These are phyloP conservation scores for Mythimna loreyi DNA, from an alignment of 2,888 invertebrate genomes.

Conservation along the genomic window DNA sequence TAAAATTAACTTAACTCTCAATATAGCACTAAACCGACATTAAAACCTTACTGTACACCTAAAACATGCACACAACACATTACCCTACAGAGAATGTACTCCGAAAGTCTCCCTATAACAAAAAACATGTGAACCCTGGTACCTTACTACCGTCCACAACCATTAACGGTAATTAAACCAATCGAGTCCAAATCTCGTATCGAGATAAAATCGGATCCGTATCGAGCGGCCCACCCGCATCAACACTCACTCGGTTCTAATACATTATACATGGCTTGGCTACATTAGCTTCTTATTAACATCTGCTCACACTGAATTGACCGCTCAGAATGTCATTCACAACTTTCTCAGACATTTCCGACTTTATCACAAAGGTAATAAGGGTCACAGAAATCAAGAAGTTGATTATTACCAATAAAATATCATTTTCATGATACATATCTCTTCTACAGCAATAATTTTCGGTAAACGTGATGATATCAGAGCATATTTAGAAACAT, in stretches of 20 bases:
- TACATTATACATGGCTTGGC: conserved; percentile 86
- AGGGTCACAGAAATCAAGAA: conserved; percentile 28
- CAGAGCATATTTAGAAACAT: conserved; percentile 74
- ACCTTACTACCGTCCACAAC: conserved; percentile 75
- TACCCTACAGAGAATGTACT: not conserved
- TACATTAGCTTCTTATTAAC: conserved; percentile 79
- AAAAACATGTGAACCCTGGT: conserved; percentile 66
- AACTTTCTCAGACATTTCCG: conserved; percentile 45
- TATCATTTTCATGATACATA: conserved; percentile 80
- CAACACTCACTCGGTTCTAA: conserved; percentile 74
- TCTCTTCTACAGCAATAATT: conserved; percentile 73
- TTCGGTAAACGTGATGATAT: conserved; percentile 79
- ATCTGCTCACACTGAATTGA: conserved; percentile 71
- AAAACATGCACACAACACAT: conserved; percentile 6
- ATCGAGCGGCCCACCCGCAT: conserved; percentile 86
- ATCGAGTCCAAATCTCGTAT: conserved; percentile 85
- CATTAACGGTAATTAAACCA: conserved; percentile 89
- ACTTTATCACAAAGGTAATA: conserved; percentile 58
- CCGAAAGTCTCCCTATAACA: conserved; percentile 45
- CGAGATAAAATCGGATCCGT: conserved; percentile 85
- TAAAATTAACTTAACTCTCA: not conserved
- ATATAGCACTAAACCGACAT: not conserved
- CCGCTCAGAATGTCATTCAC: conserved; percentile 63
- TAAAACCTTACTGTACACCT: conserved; percentile 1
- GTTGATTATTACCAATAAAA: conserved; percentile 79